phyloP scores from a whole-genome alignment of 2,888 invertebrate genomes.

The Mycalesis mineus region DNA sequence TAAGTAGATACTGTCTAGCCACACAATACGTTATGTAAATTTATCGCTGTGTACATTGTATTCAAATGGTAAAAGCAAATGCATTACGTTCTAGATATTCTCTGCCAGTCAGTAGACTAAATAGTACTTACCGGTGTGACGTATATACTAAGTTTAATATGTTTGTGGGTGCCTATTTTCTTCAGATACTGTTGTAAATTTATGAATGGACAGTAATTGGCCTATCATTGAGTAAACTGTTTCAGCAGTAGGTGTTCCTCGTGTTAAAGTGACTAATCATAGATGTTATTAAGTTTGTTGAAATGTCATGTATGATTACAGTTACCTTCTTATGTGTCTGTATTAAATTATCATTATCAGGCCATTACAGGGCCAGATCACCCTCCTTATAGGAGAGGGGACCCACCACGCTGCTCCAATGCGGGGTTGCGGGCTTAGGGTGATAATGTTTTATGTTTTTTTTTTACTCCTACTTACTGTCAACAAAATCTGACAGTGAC shows the following conservation, averaged over 20 bases:
- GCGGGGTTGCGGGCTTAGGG: too few relatives aligned
- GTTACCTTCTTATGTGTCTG: too few relatives aligned
- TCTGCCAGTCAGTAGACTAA: neutral
- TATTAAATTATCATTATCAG: too few relatives aligned
- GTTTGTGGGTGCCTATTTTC: neutral
- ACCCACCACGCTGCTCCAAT: too few relatives aligned
- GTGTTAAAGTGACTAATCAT: too few relatives aligned
- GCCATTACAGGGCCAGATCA: too few relatives aligned
- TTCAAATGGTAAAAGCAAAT: conserved; percentile 4
- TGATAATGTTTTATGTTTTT: too few relatives aligned
- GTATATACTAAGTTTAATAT: neutral
- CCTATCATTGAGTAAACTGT: neutral
- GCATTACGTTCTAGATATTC: neutral
- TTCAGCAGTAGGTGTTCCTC: neutral
- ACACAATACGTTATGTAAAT: neutral
- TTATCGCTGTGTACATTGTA: conserved; percentile 2
- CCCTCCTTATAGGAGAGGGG: too few relatives aligned
- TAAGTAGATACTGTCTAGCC: neutral
- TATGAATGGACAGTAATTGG: neutral
- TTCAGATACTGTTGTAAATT: neutral
- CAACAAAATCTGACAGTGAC: too few relatives aligned
- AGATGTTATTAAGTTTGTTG: too few relatives aligned
- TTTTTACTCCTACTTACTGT: too few relatives aligned
- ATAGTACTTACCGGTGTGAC: neutral
- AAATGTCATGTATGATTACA: too few relatives aligned